Conservation (phyloP, 2,113 vertebrate genomes). For the Scytalopus superciliaris region DNA sequence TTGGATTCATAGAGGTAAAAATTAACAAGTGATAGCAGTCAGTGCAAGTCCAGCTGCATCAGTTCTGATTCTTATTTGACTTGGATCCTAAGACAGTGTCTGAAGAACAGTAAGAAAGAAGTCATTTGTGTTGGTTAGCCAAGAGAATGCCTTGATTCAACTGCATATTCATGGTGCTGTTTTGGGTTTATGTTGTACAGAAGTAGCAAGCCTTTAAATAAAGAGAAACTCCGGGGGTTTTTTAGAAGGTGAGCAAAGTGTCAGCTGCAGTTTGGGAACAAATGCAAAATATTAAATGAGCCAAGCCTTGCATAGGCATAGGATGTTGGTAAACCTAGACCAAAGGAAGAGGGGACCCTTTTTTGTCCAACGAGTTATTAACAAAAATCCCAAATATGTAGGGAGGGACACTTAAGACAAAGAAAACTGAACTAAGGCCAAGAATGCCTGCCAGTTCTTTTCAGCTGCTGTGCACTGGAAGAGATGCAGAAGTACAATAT, state of each 20-base stretch:
- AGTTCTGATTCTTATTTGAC: not conserved
- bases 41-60: not conserved
- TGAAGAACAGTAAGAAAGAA: not conserved
- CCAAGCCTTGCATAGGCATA: accelerated
- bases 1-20: not conserved
- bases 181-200: not conserved
- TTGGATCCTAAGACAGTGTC: not conserved
- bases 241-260: not conserved
- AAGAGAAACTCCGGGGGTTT: not conserved
- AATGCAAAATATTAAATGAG: not conserved
- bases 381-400: not conserved
- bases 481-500: not conserved
- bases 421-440: not conserved
- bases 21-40: not conserved
- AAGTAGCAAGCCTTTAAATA: not conserved
- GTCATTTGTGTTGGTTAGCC: not conserved
- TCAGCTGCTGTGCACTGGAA: not conserved
- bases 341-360: not conserved
- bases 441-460: not conserved
- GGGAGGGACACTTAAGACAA: not conserved
- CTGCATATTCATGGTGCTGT: not conserved
- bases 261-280: not conserved
- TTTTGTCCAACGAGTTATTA: not conserved
- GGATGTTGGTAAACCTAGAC: not conserved
- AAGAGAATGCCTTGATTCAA: not conserved